phyloP scores from a whole-genome alignment of 2,113 vertebrate genomes.

The Neotoma lepida region DNA sequence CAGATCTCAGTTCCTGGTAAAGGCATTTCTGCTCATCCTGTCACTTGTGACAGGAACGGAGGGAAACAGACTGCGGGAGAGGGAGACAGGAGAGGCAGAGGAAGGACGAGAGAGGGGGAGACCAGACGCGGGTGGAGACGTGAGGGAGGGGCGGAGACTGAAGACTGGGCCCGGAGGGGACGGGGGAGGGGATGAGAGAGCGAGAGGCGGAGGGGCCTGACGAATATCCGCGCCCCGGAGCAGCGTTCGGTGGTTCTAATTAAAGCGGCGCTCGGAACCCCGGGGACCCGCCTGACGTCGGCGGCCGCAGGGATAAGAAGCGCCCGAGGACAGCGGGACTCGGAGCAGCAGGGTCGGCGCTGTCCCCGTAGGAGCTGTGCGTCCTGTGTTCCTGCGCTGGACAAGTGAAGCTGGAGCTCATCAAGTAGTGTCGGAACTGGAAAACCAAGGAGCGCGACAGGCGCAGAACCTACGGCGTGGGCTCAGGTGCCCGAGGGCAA shows the following conservation, averaged over 20 bases:
- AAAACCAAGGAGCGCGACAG: neutral
- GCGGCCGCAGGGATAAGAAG: slow-evolving; percentile 85
- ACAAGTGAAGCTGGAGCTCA: neutral
- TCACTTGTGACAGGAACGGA: slow-evolving; percentile 72
- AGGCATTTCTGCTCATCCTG: slow-evolving; percentile 70
- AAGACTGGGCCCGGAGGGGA: neutral
- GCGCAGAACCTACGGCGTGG: neutral
- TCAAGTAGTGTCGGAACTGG: slow-evolving; percentile 59
- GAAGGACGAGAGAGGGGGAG: neutral
- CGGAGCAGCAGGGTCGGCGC: slow-evolving; percentile 74
- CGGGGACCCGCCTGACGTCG: slow-evolving; percentile 87
- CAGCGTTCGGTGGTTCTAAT: slow-evolving; percentile 73
- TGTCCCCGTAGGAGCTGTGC: slow-evolving; percentile 18
- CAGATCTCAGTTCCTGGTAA: slow-evolving; percentile 73
- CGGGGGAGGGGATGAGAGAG: neutral
- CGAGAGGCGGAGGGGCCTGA: slow-evolving; percentile 49
- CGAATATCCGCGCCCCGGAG: slow-evolving; percentile 57
- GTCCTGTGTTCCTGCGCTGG: neutral
- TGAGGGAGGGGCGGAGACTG: slow-evolving; percentile 11
- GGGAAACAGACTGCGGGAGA: slow-evolving; percentile 37
- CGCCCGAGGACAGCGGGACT: slow-evolving; percentile 45
- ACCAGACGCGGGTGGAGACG: neutral
- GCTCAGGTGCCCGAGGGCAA: neutral
- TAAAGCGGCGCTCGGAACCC: slow-evolving; percentile 78
- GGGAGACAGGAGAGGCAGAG: neutral